Percentiles rank a stretch among this genome's conserved stretches.
Evolutionary conservation across 2,888 invertebrate species (phyloP).

Genomic region (Tiphia femorata): DNA sequence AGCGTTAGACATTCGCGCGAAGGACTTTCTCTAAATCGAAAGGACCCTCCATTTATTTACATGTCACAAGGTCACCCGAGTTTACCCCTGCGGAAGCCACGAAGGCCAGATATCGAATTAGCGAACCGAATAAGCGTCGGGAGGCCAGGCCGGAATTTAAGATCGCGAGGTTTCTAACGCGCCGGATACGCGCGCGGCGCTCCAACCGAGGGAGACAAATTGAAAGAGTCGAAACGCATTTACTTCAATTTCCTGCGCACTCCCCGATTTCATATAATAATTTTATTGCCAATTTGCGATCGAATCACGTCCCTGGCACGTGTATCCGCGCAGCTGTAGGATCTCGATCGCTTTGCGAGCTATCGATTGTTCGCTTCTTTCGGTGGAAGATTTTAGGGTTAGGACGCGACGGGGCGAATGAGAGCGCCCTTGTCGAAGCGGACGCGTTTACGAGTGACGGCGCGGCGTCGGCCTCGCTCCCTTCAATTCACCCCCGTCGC

Average conservation of each 20-base stretch:
- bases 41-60: no score
- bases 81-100: no score
- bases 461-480: no score
- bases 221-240: conserved; percentile 62
- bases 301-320: conserved; percentile 48
- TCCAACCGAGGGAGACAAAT: conserved; percentile 54
- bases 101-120: no score
- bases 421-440: conserved; percentile 39
- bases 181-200: conserved; percentile 31
- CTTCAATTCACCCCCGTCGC: no score
- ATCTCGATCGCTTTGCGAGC: neutral
- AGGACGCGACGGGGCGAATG: conserved; percentile 11
- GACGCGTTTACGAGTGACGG: conserved; percentile 53
- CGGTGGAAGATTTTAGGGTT: conserved; percentile 18
- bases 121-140: no score
- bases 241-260: conserved; percentile 64
- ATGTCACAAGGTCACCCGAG: no score
- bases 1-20: no score
- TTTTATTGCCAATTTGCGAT: conserved; percentile 66
- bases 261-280: conserved; percentile 60
- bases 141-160: no score
- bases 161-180: conserved; percentile 23
- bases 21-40: no score
- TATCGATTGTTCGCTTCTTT: conserved; percentile 2
- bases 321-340: conserved; percentile 15